Percentiles rank a stretch among this genome's conserved stretches.
Conservation (phyloP, 2,888 invertebrate species). For the Ecliptopera silaceata region DNA sequence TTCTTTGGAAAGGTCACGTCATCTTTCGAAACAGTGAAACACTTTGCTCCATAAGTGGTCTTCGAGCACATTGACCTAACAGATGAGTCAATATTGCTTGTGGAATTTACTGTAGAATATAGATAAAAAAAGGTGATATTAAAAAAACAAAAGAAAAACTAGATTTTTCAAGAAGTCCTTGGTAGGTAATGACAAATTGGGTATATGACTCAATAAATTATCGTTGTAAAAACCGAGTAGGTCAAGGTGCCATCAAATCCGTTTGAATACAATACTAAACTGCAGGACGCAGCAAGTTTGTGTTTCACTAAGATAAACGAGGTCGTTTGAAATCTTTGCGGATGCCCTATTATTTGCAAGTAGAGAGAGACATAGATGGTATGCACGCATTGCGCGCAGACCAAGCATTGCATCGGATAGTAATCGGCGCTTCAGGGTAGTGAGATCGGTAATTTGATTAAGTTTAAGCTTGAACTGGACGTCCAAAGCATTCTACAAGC, state of each 20-base stretch:
- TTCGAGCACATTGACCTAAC: constrained; percentile 8
- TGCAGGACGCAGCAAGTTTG: constrained; percentile 47
- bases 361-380: not conserved
- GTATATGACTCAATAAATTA: not conserved
- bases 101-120: not conserved
- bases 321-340: constrained; percentile 31
- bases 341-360: constrained; percentile 1
- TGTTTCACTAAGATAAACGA: constrained; percentile 31
- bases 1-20: constrained; percentile 12
- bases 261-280: constrained; percentile 46
- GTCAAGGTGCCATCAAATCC: constrained; percentile 56
- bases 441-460: too few species aligned
- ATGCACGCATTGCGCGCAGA: not conserved
- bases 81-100: constrained; percentile 3
- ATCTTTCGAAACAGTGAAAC: constrained; percentile 25
- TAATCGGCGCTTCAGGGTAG: too few species aligned
- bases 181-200: too few species aligned
- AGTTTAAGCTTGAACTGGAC: too few species aligned
- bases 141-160: too few species aligned
- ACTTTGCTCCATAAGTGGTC: constrained; percentile 17
- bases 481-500: too few species aligned
- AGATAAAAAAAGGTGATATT: too few species aligned
- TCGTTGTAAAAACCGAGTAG: constrained; percentile 29
- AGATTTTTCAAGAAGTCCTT: too few species aligned
- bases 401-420: not conserved